Evolutionary conservation across 1,140 invertebrate genomes (phyloP).

Genomic region (Aethina tumida): DNA sequence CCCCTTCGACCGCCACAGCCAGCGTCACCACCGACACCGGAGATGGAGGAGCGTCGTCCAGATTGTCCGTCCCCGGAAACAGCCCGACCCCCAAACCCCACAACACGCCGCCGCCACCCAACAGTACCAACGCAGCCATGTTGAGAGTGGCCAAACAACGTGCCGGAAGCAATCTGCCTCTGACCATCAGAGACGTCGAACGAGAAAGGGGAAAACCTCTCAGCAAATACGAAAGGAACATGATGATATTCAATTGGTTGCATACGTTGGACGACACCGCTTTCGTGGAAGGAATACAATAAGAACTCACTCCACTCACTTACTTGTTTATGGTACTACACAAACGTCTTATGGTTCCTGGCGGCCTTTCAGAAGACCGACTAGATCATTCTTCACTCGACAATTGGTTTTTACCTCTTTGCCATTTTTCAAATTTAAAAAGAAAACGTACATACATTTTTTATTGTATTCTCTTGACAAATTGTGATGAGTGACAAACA

Average conservation of each 20-base stretch:
- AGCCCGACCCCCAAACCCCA: conserved; percentile 32
- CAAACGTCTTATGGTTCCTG: not conserved
- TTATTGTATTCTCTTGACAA: no score
- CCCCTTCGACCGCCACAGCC: conserved; percentile 38
- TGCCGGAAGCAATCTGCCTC: conserved; percentile 43
- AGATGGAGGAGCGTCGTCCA: conserved; percentile 36
- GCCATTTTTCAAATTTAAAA: no score
- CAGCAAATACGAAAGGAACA: conserved; percentile 73
- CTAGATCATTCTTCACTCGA: no score
- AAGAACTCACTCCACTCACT: conserved; percentile 17
- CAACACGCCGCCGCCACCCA: conserved; percentile 17
- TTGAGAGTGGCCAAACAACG: conserved; percentile 38
- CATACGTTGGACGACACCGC: conserved; percentile 67
- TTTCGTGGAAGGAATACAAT: conserved; percentile 43
- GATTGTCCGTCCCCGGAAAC: conserved; percentile 44
- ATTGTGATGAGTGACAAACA: no score
- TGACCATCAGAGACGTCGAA: conserved; percentile 71
- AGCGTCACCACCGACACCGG: conserved; percentile 35
- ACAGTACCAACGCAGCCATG: conserved; percentile 32
- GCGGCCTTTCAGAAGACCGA: no score
- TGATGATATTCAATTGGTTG: conserved; percentile 90
- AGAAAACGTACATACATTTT: no score
- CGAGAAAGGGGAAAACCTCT: conserved; percentile 71
- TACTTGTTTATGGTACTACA: not conserved
- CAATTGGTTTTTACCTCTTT: no score